Conservation (phyloP, 2,888 invertebrate genomes). For the Polylopha cassiicola region DNA sequence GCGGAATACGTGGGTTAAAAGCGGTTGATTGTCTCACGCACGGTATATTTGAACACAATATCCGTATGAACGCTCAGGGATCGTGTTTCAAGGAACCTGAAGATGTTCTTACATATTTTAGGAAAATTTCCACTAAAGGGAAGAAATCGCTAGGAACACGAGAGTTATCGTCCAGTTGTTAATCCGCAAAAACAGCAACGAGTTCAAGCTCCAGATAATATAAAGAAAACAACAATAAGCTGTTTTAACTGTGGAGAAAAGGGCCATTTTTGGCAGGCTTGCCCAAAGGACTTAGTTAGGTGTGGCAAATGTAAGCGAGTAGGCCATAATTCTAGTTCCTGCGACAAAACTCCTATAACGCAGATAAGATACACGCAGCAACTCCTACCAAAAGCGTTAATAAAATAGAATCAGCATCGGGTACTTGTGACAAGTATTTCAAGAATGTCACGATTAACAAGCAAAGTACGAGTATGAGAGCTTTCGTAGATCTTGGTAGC, state of each 20-base stretch:
- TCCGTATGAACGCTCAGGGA: conserved; percentile 14
- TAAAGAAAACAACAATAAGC: neutral
- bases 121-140: conserved; percentile 2
- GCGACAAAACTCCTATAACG: neutral
- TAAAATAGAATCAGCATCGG: neutral
- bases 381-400: neutral
- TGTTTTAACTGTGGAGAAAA: conserved; percentile 11
- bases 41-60: conserved; percentile 20
- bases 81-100: conserved; percentile 12
- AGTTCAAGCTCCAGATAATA: neutral
- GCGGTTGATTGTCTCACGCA: conserved; percentile 25
- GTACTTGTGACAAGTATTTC: neutral
- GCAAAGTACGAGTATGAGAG: neutral
- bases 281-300: conserved; percentile 2
- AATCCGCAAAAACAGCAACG: neutral
- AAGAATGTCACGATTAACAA: neutral
- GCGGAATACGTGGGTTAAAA: conserved; percentile 19
- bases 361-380: neutral
- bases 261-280: neutral
- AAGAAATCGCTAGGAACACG: neutral
- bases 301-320: conserved; percentile 2
- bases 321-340: conserved; percentile 1
- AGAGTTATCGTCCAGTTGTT: neutral
- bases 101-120: conserved; percentile 9
- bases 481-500: conserved; percentile 1